Evolutionary conservation across 2,888 invertebrate species (phyloP).

Genomic region (Myopa tessellatipennis): DNA sequence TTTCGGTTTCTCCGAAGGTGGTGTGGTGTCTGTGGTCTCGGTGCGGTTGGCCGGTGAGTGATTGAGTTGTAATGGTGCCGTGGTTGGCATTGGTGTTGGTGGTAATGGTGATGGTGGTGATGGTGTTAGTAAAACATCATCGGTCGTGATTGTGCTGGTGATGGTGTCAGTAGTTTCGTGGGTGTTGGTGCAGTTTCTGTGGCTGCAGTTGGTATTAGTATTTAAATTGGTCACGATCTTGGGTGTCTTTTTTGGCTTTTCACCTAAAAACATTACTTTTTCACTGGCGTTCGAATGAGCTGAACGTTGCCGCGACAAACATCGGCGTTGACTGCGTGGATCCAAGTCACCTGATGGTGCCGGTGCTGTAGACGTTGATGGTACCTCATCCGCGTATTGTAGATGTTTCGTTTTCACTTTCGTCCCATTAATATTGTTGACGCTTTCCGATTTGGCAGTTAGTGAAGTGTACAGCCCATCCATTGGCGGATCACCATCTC

Average conservation of each 20-base stretch:
- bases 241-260: conserved; percentile 42
- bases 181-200: conserved; percentile 27
- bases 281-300: conserved; percentile 56
- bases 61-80: conserved; percentile 26
- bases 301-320: conserved; percentile 55
- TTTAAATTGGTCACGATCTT: conserved; percentile 20
- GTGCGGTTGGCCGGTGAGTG: conserved; percentile 24
- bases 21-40: conserved; percentile 3
- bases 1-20: conserved; percentile 10
- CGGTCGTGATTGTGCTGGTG: not conserved
- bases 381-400: not conserved
- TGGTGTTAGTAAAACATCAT: conserved; percentile 12
- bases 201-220: conserved; percentile 29
- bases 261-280: conserved; percentile 63
- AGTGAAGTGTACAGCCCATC: not conserved
- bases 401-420: conserved; percentile 32
- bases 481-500: not conserved
- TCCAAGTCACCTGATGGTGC: conserved; percentile 32
- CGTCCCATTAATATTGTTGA: conserved; percentile 10
- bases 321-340: conserved; percentile 20
- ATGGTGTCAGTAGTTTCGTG: not conserved
- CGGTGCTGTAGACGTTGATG: not conserved
- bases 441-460: not conserved
- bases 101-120: conserved; percentile 29
- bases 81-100: conserved; percentile 30